Base-by-base conservation (phyloP, 2,888 invertebrate species). In the Osedax frankpressi region DNA sequence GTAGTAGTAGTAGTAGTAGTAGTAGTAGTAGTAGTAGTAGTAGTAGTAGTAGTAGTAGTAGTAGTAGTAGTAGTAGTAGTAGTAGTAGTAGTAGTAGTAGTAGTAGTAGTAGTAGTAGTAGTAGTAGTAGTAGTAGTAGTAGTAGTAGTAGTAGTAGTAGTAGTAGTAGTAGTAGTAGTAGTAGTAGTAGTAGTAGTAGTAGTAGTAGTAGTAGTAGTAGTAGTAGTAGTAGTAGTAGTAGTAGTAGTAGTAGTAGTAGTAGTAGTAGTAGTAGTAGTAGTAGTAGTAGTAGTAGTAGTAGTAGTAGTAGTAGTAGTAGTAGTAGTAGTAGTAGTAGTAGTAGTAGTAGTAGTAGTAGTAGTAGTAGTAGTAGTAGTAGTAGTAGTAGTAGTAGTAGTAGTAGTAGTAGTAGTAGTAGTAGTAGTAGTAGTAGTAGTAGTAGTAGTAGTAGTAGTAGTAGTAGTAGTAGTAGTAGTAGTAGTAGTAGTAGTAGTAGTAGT, bases 331-430 rank as follows among this genome's bases (percentile, higher is more conserved):
- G 1, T 62, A 62, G 1, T 62, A 62, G 1, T 62, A 62, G 1
- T 62, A 62, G 1, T 62, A 62, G 1, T 62, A 62, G 1, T 62
- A 62, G 1, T 62, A 2, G 65, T 62, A 62, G 62, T 3, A 62
- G 3, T 62, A 63, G 65, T 14, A 63, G 65, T 63, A 63, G 65
- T 14, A 63, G 65, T n/a, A n/a, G n/a, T n/a, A n/a, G n/a, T n/a
- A n/a, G n/a, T n/a, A n/a, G n/a, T n/a, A n/a, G n/a, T n/a, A n/a
- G n/a, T n/a, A n/a, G n/a, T n/a, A n/a, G n/a, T n/a, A n/a, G n/a
- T n/a, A n/a, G n/a, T n/a, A n/a, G n/a, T n/a, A n/a, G 24, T 2
- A 3, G 3, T 19, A 30, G 82, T 86, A 86, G n/a, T 59, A 25
- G 19, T n/a, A 69, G 6, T 69, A 28, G 6, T 62, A 6, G 1